A percentile compares a stretch with the other conserved stretches of the same genome.
Conservation (phyloP, 1,140 invertebrate species). For the Euborellia annulipes region DNA sequence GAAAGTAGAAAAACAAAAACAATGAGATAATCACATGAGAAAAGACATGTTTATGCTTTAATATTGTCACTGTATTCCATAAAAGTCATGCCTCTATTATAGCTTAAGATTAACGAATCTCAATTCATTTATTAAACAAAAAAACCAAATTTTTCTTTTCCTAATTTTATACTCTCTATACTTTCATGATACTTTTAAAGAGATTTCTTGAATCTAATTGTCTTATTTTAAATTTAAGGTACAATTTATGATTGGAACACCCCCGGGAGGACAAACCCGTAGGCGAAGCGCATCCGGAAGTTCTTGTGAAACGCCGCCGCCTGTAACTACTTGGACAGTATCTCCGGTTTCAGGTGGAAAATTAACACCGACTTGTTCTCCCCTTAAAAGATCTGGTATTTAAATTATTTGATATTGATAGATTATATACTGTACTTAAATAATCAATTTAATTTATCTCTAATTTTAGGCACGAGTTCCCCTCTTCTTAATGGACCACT, state of each 20-base stretch:
- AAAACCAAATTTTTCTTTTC: too few species aligned
- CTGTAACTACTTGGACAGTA: constrained; percentile 63
- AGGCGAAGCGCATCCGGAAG: constrained; percentile 48
- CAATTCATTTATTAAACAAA: constrained; percentile 1
- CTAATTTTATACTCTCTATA: too few species aligned
- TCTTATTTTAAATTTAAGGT: constrained; percentile 31
- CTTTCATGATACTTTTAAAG: neutral
- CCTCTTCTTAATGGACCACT: constrained; percentile 45
- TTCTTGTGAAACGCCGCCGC: constrained; percentile 54
- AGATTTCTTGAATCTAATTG: constrained; percentile 5
- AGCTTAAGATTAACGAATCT: too few species aligned
- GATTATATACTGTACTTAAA: constrained; percentile 5
- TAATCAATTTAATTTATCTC: constrained; percentile 1
- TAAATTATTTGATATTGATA: constrained; percentile 7
- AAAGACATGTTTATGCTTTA: too few species aligned
- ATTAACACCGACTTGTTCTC: constrained; percentile 43
- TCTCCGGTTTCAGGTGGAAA: constrained; percentile 40
- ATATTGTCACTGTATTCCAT: too few species aligned
- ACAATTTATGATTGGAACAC: constrained; percentile 77
- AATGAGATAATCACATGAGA: too few species aligned
- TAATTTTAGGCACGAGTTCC: constrained; percentile 30
- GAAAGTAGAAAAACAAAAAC: too few species aligned
- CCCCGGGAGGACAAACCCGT: constrained; percentile 44
- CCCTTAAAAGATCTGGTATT: constrained; percentile 50
- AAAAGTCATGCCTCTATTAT: too few species aligned